A percentile compares a stretch with the other conserved stretches of the same genome.
Conservation (phyloP, 2,888 invertebrate species). For the Agrotis ipsilon region DNA sequence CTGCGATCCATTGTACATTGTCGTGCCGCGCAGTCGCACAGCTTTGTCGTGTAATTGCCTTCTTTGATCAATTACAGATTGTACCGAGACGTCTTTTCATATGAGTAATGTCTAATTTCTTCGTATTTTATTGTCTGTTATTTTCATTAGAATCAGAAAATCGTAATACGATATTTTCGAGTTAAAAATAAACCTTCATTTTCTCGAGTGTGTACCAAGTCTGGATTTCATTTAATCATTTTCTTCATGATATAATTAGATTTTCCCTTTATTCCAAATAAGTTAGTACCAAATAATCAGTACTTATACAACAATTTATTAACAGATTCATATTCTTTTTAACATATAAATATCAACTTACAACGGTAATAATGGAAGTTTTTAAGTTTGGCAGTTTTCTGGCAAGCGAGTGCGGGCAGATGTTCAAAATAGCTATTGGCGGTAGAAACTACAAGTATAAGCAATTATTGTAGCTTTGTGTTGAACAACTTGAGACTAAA, state of each 20-base stretch:
- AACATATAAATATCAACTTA: slow-evolving; percentile 21
- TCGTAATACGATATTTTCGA: no score
- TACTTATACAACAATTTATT: background rate
- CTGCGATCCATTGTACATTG: slow-evolving; percentile 53
- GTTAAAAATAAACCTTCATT: slow-evolving; percentile 12
- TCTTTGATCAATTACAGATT: slow-evolving; percentile 65
- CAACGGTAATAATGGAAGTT: slow-evolving; percentile 25
- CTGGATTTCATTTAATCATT: background rate
- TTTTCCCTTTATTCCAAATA: background rate
- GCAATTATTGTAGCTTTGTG: slow-evolving; percentile 35
- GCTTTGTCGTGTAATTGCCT: slow-evolving; percentile 59
- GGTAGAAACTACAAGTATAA: slow-evolving; percentile 30
- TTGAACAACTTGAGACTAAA: slow-evolving; percentile 8
- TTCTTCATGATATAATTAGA: background rate
- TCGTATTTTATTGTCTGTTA: slow-evolving; percentile 21
- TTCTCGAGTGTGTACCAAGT: background rate
- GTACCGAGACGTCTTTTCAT: slow-evolving; percentile 47
- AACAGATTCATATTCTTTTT: background rate
- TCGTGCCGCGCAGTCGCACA: slow-evolving; percentile 20
- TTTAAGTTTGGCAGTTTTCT: slow-evolving; percentile 50
- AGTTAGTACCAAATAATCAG: background rate
- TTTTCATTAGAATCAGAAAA: slow-evolving; percentile 24
- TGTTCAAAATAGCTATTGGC: slow-evolving; percentile 45
- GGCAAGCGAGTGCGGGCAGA: slow-evolving; percentile 41
- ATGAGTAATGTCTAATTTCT: slow-evolving; percentile 55